A percentile compares a stretch with the other conserved stretches of the same genome.
phyloP scores from a whole-genome alignment of 2,797 vertebrate genomes.

The Orientallactaga sibirica region DNA sequence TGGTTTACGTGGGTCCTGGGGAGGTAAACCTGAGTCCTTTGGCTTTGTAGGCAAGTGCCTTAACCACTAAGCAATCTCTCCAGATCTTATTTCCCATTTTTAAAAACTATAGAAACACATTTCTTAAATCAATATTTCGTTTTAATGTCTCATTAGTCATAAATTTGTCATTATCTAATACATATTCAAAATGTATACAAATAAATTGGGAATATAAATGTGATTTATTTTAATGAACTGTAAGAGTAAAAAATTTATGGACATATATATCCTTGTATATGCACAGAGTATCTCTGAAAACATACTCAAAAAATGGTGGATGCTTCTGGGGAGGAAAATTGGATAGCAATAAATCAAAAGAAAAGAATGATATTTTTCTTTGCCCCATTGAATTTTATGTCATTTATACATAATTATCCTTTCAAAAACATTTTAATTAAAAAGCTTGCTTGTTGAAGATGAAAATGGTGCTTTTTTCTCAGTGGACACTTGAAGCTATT shows the following conservation, averaged over 20 bases:
- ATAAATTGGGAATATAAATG: slow-evolving; percentile 49
- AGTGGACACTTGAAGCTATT: not conserved
- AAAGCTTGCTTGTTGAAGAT: slow-evolving; percentile 35
- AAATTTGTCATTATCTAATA: slow-evolving; percentile 55
- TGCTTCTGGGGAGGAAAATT: slow-evolving; percentile 3
- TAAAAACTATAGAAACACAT: slow-evolving; percentile 10
- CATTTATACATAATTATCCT: not conserved
- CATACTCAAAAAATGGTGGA: not conserved
- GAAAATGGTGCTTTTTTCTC: slow-evolving; percentile 9
- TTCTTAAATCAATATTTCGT: slow-evolving; percentile 26
- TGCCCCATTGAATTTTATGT: slow-evolving; percentile 47
- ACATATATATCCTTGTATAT: not conserved
- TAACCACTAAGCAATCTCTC: too few relatives aligned
- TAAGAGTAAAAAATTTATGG: not conserved
- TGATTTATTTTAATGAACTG: slow-evolving; percentile 36
- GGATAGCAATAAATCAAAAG: not conserved
- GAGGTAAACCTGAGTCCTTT: too few relatives aligned
- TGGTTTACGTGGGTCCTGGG: too few relatives aligned
- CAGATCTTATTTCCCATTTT: not conserved
- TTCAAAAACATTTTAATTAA: slow-evolving; percentile 47
- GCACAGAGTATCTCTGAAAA: slow-evolving; percentile 6
- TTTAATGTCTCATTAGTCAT: slow-evolving; percentile 49
- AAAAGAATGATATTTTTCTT: slow-evolving; percentile 24
- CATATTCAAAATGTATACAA: slow-evolving; percentile 45
- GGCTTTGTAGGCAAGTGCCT: too few relatives aligned